phyloP scores from a whole-genome alignment of 2,113 vertebrate genomes.

The Turdus rufiventris region DNA sequence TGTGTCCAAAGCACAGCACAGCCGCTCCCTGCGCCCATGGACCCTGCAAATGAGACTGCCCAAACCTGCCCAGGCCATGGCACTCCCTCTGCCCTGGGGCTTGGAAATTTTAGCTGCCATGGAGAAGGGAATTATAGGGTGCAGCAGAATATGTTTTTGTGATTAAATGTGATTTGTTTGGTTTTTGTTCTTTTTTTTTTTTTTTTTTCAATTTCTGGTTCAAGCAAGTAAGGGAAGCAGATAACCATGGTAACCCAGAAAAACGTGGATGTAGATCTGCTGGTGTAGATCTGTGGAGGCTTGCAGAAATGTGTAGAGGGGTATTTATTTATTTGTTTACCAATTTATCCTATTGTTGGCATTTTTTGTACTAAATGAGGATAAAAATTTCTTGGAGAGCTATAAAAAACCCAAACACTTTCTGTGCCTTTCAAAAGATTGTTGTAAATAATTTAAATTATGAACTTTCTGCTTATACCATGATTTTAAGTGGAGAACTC shows the following conservation, averaged over 20 bases:
- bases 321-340: background rate
- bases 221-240: background rate
- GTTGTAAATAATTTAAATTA: background rate
- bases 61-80: background rate
- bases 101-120: background rate
- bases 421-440: background rate
- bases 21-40: background rate
- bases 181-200: no score
- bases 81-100: background rate
- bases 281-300: background rate
- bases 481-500: background rate
- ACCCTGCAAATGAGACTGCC: background rate
- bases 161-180: background rate
- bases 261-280: background rate
- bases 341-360: background rate
- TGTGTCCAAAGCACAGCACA: background rate
- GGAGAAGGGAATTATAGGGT: background rate
- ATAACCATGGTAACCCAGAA: conserved; percentile 2
- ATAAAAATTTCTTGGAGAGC: background rate
- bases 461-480: background rate
- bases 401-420: background rate
- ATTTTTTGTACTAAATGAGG: background rate
- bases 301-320: background rate
- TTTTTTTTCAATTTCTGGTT: background rate
- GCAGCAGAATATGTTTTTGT: background rate